phyloP scores from a whole-genome alignment of 2,797 vertebrate genomes.

The Diplodus puntazzo region DNA sequence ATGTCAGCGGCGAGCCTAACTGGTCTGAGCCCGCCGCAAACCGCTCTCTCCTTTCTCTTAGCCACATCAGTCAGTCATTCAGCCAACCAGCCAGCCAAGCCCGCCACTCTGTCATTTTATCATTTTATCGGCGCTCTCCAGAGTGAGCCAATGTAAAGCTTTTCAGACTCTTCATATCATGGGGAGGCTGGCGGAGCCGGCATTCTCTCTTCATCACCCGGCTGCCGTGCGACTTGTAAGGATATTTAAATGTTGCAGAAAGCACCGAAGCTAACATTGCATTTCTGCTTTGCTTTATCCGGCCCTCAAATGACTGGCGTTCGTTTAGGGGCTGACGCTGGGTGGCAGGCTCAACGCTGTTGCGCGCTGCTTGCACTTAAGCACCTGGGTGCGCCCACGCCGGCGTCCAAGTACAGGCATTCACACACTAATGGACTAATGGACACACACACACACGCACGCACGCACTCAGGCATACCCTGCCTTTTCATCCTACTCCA shows the following conservation, averaged over 20 bases:
- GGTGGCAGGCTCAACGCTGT: conserved; percentile 19
- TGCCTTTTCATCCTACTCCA: conserved; percentile 54
- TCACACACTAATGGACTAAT: conserved; percentile 67
- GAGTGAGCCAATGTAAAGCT: conserved; percentile 38
- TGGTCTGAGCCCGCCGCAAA: conserved; percentile 34
- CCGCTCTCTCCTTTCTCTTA: conserved; percentile 30
- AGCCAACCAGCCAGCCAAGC: conserved; percentile 25
- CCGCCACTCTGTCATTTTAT: conserved; percentile 39
- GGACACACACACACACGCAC: conserved; percentile 40
- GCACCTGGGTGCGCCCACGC: conserved; percentile 53
- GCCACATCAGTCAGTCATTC: conserved; percentile 50
- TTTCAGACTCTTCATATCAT: conserved; percentile 48
- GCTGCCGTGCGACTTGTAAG: background rate
- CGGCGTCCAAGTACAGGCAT: conserved; percentile 37
- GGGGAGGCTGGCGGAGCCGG: background rate
- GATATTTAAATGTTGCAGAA: conserved; percentile 6
- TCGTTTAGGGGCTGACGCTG: conserved; percentile 12
- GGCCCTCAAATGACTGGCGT: background rate
- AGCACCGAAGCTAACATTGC: conserved; percentile 3
- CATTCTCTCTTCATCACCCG: conserved; percentile 7
- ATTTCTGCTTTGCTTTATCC: background rate
- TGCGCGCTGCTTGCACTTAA: conserved; percentile 48
- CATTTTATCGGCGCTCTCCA: conserved; percentile 27
- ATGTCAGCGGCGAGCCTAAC: conserved; percentile 33
- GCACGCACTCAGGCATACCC: conserved; percentile 37